Conservation (phyloP, 2,888 invertebrate genomes). For the Odontothrips loti region DNA sequence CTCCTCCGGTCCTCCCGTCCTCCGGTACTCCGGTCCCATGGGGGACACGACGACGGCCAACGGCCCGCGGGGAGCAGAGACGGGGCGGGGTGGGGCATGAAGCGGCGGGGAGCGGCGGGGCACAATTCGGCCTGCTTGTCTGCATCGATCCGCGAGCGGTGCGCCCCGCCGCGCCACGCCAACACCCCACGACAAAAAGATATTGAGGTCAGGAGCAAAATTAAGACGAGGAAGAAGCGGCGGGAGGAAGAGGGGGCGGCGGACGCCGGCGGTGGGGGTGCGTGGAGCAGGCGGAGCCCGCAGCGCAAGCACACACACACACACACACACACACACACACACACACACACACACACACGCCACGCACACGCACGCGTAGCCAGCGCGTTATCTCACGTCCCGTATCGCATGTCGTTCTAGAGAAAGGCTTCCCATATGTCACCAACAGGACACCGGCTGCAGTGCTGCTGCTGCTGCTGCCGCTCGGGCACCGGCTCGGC, state of each 20-base stretch:
- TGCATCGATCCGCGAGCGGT: neutral
- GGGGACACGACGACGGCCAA: no score
- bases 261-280: neutral
- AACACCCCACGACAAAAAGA: neutral
- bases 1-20: no score
- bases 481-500: no score
- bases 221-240: neutral
- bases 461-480: neutral
- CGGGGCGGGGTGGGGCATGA: neutral
- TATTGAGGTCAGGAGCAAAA: conserved; percentile 5
- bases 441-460: neutral
- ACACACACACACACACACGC: no score
- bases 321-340: no score
- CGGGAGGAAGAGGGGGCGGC: neutral
- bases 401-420: neutral
- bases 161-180: neutral
- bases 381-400: neutral
- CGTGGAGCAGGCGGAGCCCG: no score
- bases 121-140: neutral
- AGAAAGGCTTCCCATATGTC: neutral
- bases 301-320: no score
- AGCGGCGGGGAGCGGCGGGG: neutral
- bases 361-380: no score
- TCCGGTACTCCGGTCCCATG: no score
- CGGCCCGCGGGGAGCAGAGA: no score